A percentile compares a stretch with the other conserved stretches of the same genome.
These are phyloP conservation scores for Rafetus swinhoei DNA, from an alignment of 2,113 vertebrate species.

Conservation along the genomic window DNA sequence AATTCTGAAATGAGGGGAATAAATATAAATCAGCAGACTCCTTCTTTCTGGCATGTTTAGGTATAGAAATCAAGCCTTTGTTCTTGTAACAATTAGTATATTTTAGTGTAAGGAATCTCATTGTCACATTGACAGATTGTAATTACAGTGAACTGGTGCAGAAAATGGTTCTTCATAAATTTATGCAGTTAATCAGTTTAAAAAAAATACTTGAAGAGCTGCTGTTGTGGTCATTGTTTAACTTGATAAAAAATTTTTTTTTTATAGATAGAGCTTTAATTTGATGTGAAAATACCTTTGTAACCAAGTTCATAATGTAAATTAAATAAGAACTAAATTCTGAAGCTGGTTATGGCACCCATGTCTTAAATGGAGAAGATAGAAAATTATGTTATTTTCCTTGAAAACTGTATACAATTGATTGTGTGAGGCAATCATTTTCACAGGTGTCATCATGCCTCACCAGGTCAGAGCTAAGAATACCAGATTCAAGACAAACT, in stretches of 20 bases:
- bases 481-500: too few relatives aligned
- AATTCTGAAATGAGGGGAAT: not conserved
- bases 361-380: not conserved
- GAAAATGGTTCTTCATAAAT: conserved; percentile 57
- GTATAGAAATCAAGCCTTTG: not conserved
- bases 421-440: not conserved
- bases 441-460: too few relatives aligned
- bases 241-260: not conserved
- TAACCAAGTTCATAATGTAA: not conserved
- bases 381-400: not conserved
- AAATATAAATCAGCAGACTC: not conserved
- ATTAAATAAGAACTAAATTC: not conserved
- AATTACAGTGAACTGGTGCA: conserved; percentile 20
- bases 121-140: not conserved
- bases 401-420: not conserved
- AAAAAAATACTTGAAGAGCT: conserved; percentile 28
- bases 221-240: not conserved
- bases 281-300: not conserved
- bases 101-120: not conserved
- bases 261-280: not conserved
- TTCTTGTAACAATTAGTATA: not conserved
- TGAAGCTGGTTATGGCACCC: fast-evolving
- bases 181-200: not conserved
- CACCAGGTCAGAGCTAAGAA: too few relatives aligned
- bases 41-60: not conserved